Conservation (phyloP, 2,113 vertebrate genomes). For the Aldabrachelys gigantea region DNA sequence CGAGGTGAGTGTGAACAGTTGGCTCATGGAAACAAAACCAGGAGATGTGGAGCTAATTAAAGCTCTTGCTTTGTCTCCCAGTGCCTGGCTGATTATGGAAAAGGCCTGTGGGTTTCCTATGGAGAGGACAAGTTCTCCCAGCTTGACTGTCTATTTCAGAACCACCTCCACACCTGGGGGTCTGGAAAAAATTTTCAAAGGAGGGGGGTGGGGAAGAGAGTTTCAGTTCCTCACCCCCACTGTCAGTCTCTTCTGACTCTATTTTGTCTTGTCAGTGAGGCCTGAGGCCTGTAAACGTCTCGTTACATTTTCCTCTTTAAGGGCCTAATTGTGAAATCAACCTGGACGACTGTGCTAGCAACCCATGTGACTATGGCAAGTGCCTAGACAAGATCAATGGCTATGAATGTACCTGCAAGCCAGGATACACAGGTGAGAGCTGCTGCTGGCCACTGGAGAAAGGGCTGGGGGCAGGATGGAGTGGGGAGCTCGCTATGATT, state of each 20-base stretch:
- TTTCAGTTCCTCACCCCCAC: background rate
- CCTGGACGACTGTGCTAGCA: constrained; percentile 93
- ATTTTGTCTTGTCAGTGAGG: accelerated
- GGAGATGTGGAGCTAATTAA: background rate
- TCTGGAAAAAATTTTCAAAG: accelerated
- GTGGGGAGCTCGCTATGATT: background rate
- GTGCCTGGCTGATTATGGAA: background rate
- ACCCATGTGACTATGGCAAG: constrained; percentile 89
- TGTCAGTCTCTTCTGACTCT: accelerated
- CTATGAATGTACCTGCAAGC: constrained; percentile 92
- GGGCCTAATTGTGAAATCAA: constrained; percentile 94
- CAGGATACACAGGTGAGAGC: constrained; percentile 90
- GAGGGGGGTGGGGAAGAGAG: background rate
- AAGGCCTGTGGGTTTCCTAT: background rate
- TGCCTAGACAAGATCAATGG: constrained; percentile 95
- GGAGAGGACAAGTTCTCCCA: background rate
- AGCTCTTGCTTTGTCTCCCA: background rate
- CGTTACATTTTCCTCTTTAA: constrained; percentile 7
- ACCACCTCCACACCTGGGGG: accelerated
- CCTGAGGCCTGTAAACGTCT: background rate
- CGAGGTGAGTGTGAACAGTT: background rate
- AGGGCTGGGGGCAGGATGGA: background rate
- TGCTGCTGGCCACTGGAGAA: accelerated
- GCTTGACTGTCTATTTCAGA: background rate
- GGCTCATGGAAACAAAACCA: background rate